Evolutionary conservation across 2,113 vertebrate genomes (phyloP).

Genomic region (Chaetodon auriga): DNA sequence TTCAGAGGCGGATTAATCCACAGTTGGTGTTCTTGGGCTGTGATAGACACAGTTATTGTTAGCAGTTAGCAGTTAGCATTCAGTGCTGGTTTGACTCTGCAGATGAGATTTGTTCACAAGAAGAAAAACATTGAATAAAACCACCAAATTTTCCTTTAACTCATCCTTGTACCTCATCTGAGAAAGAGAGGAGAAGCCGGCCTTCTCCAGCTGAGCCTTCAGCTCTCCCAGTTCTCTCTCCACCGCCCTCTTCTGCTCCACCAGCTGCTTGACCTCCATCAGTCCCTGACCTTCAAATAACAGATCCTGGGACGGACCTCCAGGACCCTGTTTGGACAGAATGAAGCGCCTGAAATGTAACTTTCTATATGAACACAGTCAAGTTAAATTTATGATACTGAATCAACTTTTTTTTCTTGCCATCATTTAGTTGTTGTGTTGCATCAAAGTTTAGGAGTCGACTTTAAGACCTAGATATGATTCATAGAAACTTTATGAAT

Average conservation of each 20-base stretch:
- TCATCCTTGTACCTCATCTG: conserved; percentile 87
- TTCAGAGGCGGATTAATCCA: too few species aligned
- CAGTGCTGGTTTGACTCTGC: too few species aligned
- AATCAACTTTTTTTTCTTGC: background rate
- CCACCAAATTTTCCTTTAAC: background rate
- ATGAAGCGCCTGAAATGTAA: background rate
- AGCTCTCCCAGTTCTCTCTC: conserved; percentile 89
- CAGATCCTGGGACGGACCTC: background rate
- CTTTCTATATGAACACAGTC: background rate
- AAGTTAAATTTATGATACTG: too few species aligned
- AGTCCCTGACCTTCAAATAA: conserved; percentile 74
- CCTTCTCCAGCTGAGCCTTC: conserved; percentile 90
- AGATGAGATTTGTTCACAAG: too few species aligned
- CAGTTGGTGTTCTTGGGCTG: too few species aligned
- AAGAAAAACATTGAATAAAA: background rate
- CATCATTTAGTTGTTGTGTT: too few species aligned
- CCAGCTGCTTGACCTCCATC: conserved; percentile 80
- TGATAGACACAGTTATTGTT: too few species aligned
- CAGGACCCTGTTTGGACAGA: conserved; percentile 28
- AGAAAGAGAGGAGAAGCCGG: conserved; percentile 90
- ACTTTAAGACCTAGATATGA: too few species aligned
- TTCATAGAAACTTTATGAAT: too few species aligned
- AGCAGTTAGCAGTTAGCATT: too few species aligned
- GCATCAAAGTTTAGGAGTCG: background rate
- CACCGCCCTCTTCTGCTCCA: conserved; percentile 86